Percentiles rank a stretch among this genome's conserved stretches.
Evolutionary conservation across 2,888 invertebrate species (phyloP).

Genomic region (Timema podura): DNA sequence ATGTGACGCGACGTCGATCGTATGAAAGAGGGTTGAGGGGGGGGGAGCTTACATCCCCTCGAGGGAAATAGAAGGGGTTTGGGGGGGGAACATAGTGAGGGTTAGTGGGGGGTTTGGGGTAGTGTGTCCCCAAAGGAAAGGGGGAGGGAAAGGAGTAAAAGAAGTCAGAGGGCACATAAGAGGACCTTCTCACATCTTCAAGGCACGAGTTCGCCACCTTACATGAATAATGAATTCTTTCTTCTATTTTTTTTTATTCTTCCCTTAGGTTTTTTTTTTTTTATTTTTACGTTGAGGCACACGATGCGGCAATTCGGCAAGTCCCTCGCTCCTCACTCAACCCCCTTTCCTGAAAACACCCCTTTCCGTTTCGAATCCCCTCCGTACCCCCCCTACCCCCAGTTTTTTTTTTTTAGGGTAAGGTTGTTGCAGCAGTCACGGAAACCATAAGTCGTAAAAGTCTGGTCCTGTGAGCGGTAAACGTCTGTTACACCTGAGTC

Average conservation of each 20-base stretch:
- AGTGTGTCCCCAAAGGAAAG: too few relatives aligned
- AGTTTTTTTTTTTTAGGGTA: too few relatives aligned
- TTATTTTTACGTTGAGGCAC: background rate
- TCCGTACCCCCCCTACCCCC: too few relatives aligned
- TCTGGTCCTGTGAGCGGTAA: slow-evolving; percentile 4
- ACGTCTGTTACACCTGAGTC: slow-evolving; percentile 14
- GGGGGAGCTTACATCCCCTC: too few relatives aligned
- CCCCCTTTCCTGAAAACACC: background rate
- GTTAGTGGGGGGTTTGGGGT: too few relatives aligned
- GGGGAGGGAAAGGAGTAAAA: background rate
- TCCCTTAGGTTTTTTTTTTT: background rate
- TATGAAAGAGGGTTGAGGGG: too few relatives aligned
- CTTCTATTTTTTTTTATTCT: background rate
- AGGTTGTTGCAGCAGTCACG: background rate
- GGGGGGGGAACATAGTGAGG: too few relatives aligned
- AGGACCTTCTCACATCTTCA: slow-evolving; percentile 7
- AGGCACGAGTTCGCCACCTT: slow-evolving; percentile 14
- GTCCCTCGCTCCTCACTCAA: background rate
- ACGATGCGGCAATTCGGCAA: slow-evolving; percentile 10
- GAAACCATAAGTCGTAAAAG: slow-evolving; percentile 2
- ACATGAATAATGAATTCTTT: slow-evolving; percentile 17
- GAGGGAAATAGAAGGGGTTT: too few relatives aligned
- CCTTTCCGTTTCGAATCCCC: too few relatives aligned
- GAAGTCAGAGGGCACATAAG: slow-evolving; percentile 7
- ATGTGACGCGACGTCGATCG: too few relatives aligned